A percentile compares a stretch with the other conserved stretches of the same genome.
Conservation (phyloP, 2,888 invertebrate species). For the Amblyjoppa fuscipennis region DNA sequence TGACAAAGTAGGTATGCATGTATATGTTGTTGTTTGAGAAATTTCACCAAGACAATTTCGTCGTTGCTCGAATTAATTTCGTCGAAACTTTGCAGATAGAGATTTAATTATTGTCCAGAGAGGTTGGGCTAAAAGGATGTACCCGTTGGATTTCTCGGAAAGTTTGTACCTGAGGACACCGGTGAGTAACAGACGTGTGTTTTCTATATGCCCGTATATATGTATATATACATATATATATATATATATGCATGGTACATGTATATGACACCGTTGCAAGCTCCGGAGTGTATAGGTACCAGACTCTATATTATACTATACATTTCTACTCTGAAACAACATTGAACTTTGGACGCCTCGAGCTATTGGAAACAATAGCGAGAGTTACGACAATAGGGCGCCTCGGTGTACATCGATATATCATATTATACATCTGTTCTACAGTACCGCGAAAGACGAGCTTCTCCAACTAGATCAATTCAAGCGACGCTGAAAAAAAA, state of each 20-base stretch:
- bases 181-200: conserved; percentile 7
- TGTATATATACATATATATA: neutral
- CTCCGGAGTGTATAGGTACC: neutral
- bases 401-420: conserved; percentile 39
- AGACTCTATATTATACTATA: conserved; percentile 32
- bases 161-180: conserved; percentile 35
- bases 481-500: conserved; percentile 1
- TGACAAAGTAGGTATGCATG: neutral
- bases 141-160: conserved; percentile 6
- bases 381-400: conserved; percentile 50
- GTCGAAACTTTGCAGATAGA: conserved; percentile 44
- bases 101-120: conserved; percentile 52
- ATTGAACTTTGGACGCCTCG: conserved; percentile 52
- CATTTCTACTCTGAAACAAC: conserved; percentile 38
- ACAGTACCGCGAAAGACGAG: neutral
- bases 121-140: conserved; percentile 14
- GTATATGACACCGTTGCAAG: neutral
- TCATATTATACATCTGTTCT: conserved; percentile 41
- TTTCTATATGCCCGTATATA: neutral
- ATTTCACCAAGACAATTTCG: conserved; percentile 27
- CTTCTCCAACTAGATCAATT: conserved; percentile 14
- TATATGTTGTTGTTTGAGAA: neutral
- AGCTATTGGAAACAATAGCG: conserved; percentile 45
- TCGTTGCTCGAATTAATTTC: conserved; percentile 55
- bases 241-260: neutral